Percentiles rank a stretch among this genome's conserved stretches.
phyloP scores from a whole-genome alignment of 1,140 invertebrate species.

The Pectinophora gossypiella region DNA sequence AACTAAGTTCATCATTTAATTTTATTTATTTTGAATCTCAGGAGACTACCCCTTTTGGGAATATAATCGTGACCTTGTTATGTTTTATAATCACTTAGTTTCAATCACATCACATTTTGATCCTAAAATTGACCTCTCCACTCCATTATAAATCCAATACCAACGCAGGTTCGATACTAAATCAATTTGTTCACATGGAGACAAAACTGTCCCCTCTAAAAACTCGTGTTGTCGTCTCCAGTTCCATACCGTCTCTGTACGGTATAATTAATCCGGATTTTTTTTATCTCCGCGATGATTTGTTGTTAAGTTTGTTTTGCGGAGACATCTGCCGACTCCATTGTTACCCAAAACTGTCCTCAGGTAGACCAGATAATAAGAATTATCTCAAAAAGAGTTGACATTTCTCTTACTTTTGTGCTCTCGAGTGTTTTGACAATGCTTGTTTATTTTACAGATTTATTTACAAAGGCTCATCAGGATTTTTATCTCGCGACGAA shows the following conservation, averaged over 20 bases:
- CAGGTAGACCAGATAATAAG: conserved; percentile 65
- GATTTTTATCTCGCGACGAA: neutral
- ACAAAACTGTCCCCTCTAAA: neutral
- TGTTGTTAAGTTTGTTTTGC: conserved; percentile 66
- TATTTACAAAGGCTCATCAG: conserved; percentile 4
- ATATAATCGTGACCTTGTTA: too few relatives aligned
- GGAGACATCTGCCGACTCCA: conserved; percentile 64
- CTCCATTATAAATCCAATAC: too few relatives aligned
- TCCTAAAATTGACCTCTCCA: too few relatives aligned
- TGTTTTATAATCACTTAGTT: too few relatives aligned
- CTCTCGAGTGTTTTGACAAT: conserved; percentile 64
- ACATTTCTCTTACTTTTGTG: conserved; percentile 59
- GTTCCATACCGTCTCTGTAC: conserved; percentile 31
- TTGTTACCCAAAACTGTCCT: conserved; percentile 50
- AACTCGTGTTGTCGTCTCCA: neutral
- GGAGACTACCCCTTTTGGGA: too few relatives aligned
- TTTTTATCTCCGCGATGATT: conserved; percentile 56
- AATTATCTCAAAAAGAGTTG: conserved; percentile 66
- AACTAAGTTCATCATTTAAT: too few relatives aligned
- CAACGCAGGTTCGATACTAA: too few relatives aligned
- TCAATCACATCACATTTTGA: too few relatives aligned
- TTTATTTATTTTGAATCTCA: too few relatives aligned
- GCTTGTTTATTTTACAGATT: conserved; percentile 54
- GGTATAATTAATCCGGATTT: conserved; percentile 68
- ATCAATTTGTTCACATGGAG: too few relatives aligned